Evolutionary conservation across 2,113 vertebrate genomes (phyloP).

Genomic region (Mellivora capensis): DNA sequence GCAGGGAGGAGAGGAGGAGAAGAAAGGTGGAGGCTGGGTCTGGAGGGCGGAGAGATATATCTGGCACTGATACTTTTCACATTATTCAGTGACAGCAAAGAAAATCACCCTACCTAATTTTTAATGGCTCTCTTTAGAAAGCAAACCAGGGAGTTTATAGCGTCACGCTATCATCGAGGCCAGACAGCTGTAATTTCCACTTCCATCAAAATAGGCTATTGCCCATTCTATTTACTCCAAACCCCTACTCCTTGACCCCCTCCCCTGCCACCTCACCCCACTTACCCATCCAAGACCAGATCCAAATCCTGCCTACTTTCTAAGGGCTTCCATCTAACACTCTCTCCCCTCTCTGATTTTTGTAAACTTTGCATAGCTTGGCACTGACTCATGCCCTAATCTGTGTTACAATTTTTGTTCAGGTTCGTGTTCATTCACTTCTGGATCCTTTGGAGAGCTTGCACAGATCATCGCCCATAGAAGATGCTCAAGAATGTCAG

Average conservation of each 20-base stretch:
- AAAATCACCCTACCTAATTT: neutral
- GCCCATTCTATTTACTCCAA: neutral
- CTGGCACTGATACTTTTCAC: neutral
- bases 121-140: neutral
- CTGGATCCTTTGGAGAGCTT: neutral
- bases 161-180: fast-evolving
- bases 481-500: neutral
- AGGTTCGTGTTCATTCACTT: neutral
- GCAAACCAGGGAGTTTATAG: neutral
- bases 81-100: neutral
- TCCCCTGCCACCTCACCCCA: too few species aligned
- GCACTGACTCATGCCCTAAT: neutral
- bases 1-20: neutral
- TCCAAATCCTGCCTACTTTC: neutral
- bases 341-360: neutral
- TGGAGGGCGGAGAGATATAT: neutral
- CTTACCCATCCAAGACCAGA: neutral
- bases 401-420: neutral
- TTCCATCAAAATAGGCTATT: neutral
- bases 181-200: neutral
- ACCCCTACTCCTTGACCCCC: neutral
- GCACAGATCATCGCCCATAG: neutral
- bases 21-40: neutral
- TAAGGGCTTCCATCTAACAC: neutral
- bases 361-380: neutral